Evolutionary conservation across 2,113 vertebrate genomes (phyloP), one percentile per base, ranked within the genome.

Genomic region (Neodontobutis hainanensis): DNA sequence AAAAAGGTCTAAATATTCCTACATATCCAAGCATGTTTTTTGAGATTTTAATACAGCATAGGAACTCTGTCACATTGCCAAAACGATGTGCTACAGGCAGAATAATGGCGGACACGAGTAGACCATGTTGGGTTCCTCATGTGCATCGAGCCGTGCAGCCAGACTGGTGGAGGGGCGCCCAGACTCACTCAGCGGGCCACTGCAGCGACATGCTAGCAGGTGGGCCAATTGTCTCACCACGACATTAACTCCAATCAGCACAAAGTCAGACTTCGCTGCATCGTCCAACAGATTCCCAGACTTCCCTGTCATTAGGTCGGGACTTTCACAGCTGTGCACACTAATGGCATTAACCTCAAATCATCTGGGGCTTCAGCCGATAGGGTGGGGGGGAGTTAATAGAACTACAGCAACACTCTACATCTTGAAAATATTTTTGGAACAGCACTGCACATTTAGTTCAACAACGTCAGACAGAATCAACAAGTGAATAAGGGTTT

Each of bases 221-320:
- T 75, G 82, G 81, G 67, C 64, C 76, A 52, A 60, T 71, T 75
- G 81, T 81, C 84, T 78, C 12, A 55, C 63, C 45, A 57, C 15
- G 44, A 42, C 51, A 80, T 85, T 84, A 85, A 78, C 78, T 78
- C 78, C 64, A 74, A 80, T 87, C 85, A 85, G 72, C 11, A 12
- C 72, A 75, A 74, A 82, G 80, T 86, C 73, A 85, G 78, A 85
- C 75, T 43, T 67, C 15, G 38, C 61, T 57, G 75, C 79, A 56
- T 78, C 66, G 16, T 76, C 80, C 71, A 76, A 65, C 73, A 78
- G 78, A 89, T 86, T 82, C 82, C 59, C 81, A 77, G 88, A 75
- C 72, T 79, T 72, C 77, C 78, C 77, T 45, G 78, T 78, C 78
- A 84, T 81, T 73, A 79, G 60, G 65, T 62, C 75, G 48, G 68